Conservation (phyloP, 2,888 invertebrate genomes). For the Ophraella communa region DNA sequence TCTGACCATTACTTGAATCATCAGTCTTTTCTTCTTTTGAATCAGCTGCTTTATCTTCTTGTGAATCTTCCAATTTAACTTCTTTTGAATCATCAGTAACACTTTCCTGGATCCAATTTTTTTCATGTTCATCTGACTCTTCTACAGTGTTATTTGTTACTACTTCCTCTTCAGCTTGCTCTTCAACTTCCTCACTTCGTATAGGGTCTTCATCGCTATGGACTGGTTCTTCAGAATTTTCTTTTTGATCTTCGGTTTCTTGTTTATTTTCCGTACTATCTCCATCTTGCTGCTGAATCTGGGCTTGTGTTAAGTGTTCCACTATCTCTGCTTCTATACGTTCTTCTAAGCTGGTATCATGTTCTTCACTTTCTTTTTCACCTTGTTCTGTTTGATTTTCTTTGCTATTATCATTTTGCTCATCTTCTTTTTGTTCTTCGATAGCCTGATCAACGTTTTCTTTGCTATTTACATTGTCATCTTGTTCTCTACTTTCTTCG, state of each 20-base stretch:
- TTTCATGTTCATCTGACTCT: constrained; percentile 12
- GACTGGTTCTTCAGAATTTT: constrained; percentile 29
- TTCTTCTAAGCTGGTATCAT: constrained; percentile 17
- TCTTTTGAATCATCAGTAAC: neutral
- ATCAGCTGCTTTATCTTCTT: constrained; percentile 3
- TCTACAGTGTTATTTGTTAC: constrained; percentile 29
- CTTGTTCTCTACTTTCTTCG: constrained; percentile 47
- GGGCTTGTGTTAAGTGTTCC: constrained; percentile 15
- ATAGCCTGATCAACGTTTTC: constrained; percentile 32
- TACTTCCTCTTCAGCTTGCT: constrained; percentile 29
- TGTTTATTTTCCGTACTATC: constrained; percentile 52
- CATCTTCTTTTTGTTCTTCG: constrained; percentile 31
- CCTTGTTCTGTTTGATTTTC: constrained; percentile 27
- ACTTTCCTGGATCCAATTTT: too few species aligned
- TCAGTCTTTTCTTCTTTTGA: neutral
- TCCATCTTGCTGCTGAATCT: constrained; percentile 19
- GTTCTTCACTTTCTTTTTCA: constrained; percentile 6
- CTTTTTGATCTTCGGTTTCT: constrained; percentile 38
- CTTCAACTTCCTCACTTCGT: constrained; percentile 25
- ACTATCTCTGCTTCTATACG: constrained; percentile 27
- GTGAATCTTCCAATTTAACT: neutral
- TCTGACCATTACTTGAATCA: too few species aligned
- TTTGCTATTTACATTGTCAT: constrained; percentile 54
- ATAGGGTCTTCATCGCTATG: constrained; percentile 21
- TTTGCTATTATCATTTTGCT: constrained; percentile 30